Evolutionary conservation across 2,113 vertebrate genomes (phyloP).

Genomic region (Corythornis madagascariensis): DNA sequence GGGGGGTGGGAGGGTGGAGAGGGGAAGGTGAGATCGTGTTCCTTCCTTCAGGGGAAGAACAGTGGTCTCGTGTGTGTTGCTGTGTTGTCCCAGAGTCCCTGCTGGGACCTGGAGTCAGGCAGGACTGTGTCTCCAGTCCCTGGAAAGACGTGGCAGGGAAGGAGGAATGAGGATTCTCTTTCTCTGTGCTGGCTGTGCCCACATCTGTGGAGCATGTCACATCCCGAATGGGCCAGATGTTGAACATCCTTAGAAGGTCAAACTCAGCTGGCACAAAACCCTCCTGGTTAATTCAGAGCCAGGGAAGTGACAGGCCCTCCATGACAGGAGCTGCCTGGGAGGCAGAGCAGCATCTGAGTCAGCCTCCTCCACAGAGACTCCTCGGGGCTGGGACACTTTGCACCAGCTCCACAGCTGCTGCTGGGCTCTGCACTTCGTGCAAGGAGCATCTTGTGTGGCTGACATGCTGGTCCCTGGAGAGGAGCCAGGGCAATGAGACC

Average conservation of each 20-base stretch:
- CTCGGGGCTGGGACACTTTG: background rate
- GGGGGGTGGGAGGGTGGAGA: too few relatives aligned
- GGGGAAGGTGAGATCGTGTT: background rate
- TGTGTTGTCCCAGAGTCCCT: background rate
- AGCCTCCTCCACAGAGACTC: background rate
- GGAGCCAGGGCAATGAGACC: background rate
- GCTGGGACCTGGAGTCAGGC: background rate
- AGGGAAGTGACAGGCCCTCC: background rate
- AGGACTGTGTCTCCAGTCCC: background rate
- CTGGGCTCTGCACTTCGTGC: slow-evolving; percentile 16
- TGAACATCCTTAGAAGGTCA: slow-evolving; percentile 63
- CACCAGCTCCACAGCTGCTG: slow-evolving; percentile 48
- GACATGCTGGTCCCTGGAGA: slow-evolving; percentile 2
- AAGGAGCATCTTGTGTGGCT: slow-evolving; percentile 1
- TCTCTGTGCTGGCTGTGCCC: background rate
- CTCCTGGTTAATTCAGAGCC: background rate
- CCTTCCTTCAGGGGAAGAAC: background rate
- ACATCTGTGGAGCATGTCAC: slow-evolving; percentile 33
- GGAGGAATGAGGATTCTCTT: background rate
- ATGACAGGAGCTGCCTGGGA: background rate
- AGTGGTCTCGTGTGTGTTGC: background rate
- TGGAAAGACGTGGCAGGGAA: background rate
- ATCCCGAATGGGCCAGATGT: slow-evolving; percentile 34
- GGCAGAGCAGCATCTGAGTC: slow-evolving; percentile 40
- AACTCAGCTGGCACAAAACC: background rate